Percentiles rank a stretch among this genome's conserved stretches.
Conservation (phyloP, 2,797 vertebrate genomes). For the Ptychadena robeensis region DNA sequence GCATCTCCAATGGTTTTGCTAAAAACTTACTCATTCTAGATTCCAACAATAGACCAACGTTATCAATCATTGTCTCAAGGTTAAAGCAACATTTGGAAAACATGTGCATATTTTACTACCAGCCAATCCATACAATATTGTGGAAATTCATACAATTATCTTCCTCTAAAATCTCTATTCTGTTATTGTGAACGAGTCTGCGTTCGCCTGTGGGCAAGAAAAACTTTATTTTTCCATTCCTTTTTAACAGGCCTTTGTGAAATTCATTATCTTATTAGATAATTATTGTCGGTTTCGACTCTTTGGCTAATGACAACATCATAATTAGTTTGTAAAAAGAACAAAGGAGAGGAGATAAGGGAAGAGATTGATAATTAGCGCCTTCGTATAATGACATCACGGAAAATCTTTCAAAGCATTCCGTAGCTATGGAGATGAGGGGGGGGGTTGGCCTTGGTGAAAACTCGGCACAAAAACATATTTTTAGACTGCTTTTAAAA, state of each 20-base stretch:
- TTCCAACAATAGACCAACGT: not conserved
- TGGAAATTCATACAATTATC: not conserved
- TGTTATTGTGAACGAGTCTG: not conserved
- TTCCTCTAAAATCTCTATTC: not conserved
- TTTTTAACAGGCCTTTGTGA: constrained; percentile 28
- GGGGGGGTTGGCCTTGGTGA: constrained; percentile 14
- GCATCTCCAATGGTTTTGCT: not conserved
- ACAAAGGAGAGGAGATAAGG: constrained; percentile 31
- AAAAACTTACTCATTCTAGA: not conserved
- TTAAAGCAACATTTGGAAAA: not conserved
- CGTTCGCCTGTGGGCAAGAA: constrained; percentile 10
- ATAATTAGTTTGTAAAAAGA: constrained; percentile 50
- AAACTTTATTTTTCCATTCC: not conserved
- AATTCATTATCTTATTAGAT: constrained; percentile 52
- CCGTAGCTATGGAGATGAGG: constrained; percentile 22
- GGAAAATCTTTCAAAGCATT: constrained; percentile 20
- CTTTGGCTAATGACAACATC: constrained; percentile 52
- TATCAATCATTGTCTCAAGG: not conserved
- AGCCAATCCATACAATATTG: not conserved
- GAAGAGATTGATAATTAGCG: constrained; percentile 49
- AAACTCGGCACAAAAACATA: not conserved
- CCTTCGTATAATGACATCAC: constrained; percentile 19
- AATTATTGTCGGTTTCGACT: constrained; percentile 53
- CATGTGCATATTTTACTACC: not conserved
- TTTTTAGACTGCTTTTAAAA: not conserved